A percentile compares a stretch with the other conserved stretches of the same genome.
Evolutionary conservation across 2,888 invertebrate species (phyloP).

Genomic region (Smittia aterrima): DNA sequence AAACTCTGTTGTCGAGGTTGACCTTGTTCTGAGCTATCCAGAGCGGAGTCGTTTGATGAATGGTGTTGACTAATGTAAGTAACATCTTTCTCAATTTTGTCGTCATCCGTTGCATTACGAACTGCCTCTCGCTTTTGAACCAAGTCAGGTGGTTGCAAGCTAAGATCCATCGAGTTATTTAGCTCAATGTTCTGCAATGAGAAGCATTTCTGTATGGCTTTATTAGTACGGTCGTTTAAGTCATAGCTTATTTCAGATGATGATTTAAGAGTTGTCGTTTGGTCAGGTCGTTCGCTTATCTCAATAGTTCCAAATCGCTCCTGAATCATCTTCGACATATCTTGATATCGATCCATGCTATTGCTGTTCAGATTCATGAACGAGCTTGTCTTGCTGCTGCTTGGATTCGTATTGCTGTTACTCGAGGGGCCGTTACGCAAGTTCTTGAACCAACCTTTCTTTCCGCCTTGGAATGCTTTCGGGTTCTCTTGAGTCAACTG

Average conservation of each 20-base stretch:
- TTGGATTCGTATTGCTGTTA: conserved; percentile 44
- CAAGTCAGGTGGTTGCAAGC: conserved; percentile 24
- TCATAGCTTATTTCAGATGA: conserved; percentile 34
- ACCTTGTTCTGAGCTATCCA: not conserved
- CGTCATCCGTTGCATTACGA: not conserved
- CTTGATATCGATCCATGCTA: conserved; percentile 68
- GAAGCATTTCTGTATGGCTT: conserved; percentile 44
- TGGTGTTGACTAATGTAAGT: not conserved
- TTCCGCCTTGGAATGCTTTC: not conserved
- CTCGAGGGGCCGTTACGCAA: conserved; percentile 48
- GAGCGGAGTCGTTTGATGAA: conserved; percentile 25
- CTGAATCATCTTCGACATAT: conserved; percentile 69
- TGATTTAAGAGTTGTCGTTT: not conserved
- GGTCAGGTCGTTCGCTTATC: not conserved
- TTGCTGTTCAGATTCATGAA: conserved; percentile 52
- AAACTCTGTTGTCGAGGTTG: conserved; percentile 59
- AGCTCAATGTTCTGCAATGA: conserved; percentile 46
- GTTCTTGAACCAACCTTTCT: conserved; percentile 47
- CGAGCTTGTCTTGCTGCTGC: conserved; percentile 7
- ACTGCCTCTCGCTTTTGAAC: not conserved
- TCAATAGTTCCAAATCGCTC: conserved; percentile 59
- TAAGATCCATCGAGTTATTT: conserved; percentile 14
- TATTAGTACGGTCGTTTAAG: conserved; percentile 26
- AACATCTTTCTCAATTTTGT: conserved; percentile 30
- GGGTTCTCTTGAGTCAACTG: conserved; percentile 53